Conservation (phyloP, 1,140 invertebrate genomes). For the Steinernema khuongi region DNA sequence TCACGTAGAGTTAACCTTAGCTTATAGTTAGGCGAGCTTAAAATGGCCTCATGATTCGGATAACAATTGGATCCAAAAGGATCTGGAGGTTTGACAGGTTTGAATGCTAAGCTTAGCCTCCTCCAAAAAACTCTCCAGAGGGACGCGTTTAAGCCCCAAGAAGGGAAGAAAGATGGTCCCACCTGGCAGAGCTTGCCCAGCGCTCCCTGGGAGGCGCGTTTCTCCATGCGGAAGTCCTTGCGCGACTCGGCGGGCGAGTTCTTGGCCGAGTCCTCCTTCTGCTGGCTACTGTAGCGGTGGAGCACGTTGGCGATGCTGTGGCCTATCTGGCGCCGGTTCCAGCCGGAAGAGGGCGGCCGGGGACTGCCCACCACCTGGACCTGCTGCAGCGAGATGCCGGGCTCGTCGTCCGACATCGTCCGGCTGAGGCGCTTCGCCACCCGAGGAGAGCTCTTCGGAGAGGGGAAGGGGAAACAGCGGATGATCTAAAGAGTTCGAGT, state of each 20-base stretch:
- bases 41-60: too few relatives aligned
- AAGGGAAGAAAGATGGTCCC: too few relatives aligned
- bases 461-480: slow-evolving; percentile 36
- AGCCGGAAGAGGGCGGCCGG: neutral
- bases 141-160: too few relatives aligned
- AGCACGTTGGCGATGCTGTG: neutral
- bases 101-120: too few relatives aligned
- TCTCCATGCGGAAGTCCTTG: neutral
- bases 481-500: slow-evolving; percentile 30
- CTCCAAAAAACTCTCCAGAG: too few relatives aligned
- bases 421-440: neutral
- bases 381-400: neutral
- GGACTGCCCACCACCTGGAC: neutral
- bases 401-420: neutral
- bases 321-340: neutral
- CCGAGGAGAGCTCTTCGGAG: slow-evolving; percentile 4
- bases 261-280: neutral
- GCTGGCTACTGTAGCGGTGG: neutral
- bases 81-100: too few relatives aligned
- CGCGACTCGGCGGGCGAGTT: neutral
- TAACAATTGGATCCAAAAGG: too few relatives aligned
- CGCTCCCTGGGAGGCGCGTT: neutral
- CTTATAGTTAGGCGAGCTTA: too few relatives aligned
- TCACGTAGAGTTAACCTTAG: too few relatives aligned
- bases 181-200: neutral